Evolutionary conservation across 2,888 invertebrate species (phyloP).

Genomic region (Microchrysa polita): DNA sequence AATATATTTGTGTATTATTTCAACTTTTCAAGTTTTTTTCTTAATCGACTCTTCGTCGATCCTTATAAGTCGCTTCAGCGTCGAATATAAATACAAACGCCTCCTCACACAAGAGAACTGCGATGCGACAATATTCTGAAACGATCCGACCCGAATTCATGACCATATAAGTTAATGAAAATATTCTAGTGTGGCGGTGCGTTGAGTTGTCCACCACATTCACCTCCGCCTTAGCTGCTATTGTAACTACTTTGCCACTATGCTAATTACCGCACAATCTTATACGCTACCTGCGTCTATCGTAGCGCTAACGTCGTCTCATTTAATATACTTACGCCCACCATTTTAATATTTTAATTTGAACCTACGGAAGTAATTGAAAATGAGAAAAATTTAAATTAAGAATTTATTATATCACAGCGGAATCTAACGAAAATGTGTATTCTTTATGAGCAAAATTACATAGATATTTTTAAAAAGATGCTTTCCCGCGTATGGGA

Average conservation of each 20-base stretch:
- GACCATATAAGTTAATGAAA: constrained; percentile 42
- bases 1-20: background rate
- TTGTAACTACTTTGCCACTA: background rate
- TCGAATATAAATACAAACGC: constrained; percentile 33
- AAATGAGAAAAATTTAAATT: constrained; percentile 41
- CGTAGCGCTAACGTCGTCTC: constrained; percentile 13
- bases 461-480: too few relatives aligned
- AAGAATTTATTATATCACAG: constrained; percentile 13
- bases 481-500: too few relatives aligned
- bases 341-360: constrained; percentile 15
- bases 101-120: constrained; percentile 8
- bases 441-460: too few relatives aligned
- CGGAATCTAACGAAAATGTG: constrained; percentile 21
- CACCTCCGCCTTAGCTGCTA: background rate
- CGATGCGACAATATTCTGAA: constrained; percentile 7
- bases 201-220: background rate
- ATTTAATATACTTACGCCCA: too few relatives aligned
- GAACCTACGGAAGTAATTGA: constrained; percentile 41
- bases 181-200: constrained; percentile 30
- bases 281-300: constrained; percentile 4
- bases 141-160: constrained; percentile 34
- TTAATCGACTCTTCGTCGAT: background rate
- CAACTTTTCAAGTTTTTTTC: background rate
- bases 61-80: constrained; percentile 29
- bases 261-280: constrained; percentile 16